These are phyloP conservation scores for Lepisosteus oculatus DNA, from an alignment of 2,113 vertebrate species.

Conservation along the genomic window DNA sequence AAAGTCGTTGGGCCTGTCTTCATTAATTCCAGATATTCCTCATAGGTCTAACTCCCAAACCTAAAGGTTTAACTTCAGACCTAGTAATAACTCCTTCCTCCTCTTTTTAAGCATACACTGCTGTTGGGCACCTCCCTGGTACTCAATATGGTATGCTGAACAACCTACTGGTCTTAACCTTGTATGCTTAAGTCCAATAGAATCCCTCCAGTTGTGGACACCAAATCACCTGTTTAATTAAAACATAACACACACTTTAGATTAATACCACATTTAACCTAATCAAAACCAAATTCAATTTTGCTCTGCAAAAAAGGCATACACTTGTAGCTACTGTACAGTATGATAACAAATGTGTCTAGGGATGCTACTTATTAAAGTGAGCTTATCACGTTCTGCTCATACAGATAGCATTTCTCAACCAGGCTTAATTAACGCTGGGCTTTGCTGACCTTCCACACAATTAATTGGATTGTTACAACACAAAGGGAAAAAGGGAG, in stretches of 20 bases:
- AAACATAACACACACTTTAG: not conserved
- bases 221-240: not conserved
- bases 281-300: not conserved
- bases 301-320: not conserved
- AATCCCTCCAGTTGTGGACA: not conserved
- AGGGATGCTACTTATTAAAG: not conserved
- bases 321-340: not conserved
- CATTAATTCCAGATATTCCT: too few relatives aligned
- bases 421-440: not conserved
- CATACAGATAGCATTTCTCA: not conserved
- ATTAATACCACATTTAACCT: not conserved
- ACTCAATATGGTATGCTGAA: too few relatives aligned
- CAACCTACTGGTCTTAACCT: not conserved
- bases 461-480: not conserved
- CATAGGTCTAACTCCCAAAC: too few relatives aligned
- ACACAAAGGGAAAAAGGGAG: not conserved
- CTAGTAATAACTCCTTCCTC: too few relatives aligned
- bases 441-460: not conserved
- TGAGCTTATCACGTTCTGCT: not conserved
- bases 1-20: too few relatives aligned
- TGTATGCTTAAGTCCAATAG: not conserved
- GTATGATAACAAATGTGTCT: not conserved
- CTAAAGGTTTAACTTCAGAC: too few relatives aligned
- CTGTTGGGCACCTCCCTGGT: too few relatives aligned
- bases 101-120: too few relatives aligned